These are phyloP conservation scores for Calephelis virginiensis DNA, from an alignment of 1,140 invertebrate genomes.

Conservation along the genomic window DNA sequence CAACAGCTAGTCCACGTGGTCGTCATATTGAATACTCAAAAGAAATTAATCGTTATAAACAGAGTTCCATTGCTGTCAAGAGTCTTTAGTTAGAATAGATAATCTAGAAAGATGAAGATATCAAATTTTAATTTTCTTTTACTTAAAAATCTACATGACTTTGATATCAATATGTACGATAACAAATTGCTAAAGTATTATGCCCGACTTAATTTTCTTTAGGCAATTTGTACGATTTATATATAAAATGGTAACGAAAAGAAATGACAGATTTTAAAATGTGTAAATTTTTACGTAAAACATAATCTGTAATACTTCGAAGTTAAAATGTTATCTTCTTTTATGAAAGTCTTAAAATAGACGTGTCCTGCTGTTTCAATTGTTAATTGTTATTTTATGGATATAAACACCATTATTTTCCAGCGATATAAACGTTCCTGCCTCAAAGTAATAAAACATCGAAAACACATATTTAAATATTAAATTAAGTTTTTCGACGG, in stretches of 20 bases:
- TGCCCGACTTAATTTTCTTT: no score
- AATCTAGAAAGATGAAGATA: no score
- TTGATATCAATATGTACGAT: no score
- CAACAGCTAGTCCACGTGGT: constrained; percentile 42
- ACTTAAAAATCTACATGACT: no score
- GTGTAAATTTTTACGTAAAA: no score
- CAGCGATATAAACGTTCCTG: constrained; percentile 24
- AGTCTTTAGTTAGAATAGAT: constrained; percentile 10
- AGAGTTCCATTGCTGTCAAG: constrained; percentile 12
- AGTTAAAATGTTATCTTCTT: no score
- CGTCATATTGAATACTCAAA: constrained; percentile 34
- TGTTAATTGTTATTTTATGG: constrained; percentile 2
- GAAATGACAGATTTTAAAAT: no score
- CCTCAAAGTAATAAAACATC: constrained; percentile 36
- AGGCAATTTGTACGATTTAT: no score
- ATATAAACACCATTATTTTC: constrained; percentile 11
- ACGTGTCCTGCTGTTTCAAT: constrained; percentile 18
- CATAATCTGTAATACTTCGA: no score
- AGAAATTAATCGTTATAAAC: constrained; percentile 6
- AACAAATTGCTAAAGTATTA: no score
- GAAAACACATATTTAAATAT: constrained; percentile 66
- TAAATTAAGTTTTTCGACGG: constrained; percentile 70
- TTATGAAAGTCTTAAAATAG: background rate
- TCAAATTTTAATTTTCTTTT: no score
- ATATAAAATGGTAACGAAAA: no score